phyloP scores from a whole-genome alignment of 2,797 vertebrate genomes.

The Gymnothorax reevesii region DNA sequence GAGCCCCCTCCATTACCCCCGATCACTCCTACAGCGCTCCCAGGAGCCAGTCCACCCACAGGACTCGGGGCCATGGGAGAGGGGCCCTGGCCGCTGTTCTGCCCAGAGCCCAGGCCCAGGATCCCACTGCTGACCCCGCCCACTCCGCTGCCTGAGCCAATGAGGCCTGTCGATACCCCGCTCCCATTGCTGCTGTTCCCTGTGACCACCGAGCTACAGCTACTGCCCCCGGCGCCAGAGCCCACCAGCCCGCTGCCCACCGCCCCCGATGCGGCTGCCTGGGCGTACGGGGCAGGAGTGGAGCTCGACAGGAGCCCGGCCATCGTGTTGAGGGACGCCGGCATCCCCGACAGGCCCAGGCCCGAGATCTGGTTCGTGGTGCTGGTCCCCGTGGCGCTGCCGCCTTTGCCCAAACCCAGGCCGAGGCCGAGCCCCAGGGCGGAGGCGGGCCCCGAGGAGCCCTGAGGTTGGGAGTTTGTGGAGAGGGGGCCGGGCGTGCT shows the following conservation, averaged over 20 bases:
- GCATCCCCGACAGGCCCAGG: conserved; percentile 70
- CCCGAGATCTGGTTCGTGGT: conserved; percentile 58
- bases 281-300: conserved; percentile 81
- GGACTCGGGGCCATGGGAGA: conserved; percentile 59
- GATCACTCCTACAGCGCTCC: conserved; percentile 63
- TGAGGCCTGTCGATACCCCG: conserved; percentile 55
- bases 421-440: conserved; percentile 64
- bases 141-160: conserved; percentile 59
- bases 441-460: conserved; percentile 42
- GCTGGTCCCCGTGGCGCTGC: conserved; percentile 37
- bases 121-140: conserved; percentile 61
- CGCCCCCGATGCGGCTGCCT: conserved; percentile 72
- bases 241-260: conserved; percentile 53
- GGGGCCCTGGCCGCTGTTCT: conserved; percentile 49
- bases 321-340: conserved; percentile 67
- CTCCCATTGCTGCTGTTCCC: conserved; percentile 59
- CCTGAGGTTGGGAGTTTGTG: conserved; percentile 55
- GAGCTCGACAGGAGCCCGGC: conserved; percentile 63
- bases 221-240: conserved; percentile 50
- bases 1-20: conserved; percentile 63
- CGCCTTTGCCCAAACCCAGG: conserved; percentile 59
- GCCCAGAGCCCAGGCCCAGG: conserved; percentile 66
- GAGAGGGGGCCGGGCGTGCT: conserved; percentile 53
- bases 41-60: conserved; percentile 53
- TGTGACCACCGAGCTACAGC: conserved; percentile 43